Conservation (phyloP, 1,140 invertebrate genomes). For the Panagrolaimus sp. region DNA sequence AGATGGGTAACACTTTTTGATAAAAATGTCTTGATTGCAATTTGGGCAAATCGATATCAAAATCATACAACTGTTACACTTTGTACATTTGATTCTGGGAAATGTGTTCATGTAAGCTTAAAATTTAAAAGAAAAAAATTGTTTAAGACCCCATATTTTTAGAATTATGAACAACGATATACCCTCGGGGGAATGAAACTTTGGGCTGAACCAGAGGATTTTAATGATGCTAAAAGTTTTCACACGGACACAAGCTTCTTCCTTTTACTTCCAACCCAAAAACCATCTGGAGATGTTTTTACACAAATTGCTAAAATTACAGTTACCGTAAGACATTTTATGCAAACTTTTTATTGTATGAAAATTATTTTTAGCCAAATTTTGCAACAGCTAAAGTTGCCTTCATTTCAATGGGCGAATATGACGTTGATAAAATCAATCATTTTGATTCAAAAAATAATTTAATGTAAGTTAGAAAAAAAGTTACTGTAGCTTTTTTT, state of each 20-base stretch:
- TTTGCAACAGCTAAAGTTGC: constrained; percentile 15
- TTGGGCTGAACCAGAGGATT: constrained; percentile 38
- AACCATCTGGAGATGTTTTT: constrained; percentile 41
- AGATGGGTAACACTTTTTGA: constrained; percentile 43
- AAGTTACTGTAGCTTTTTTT: constrained; percentile 2
- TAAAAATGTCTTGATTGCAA: constrained; percentile 42
- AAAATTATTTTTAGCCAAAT: constrained; percentile 22
- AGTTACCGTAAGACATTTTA: constrained; percentile 22
- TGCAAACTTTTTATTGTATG: constrained; percentile 13
- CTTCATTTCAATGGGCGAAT: constrained; percentile 42
- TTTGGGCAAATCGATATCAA: constrained; percentile 55
- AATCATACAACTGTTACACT: constrained; percentile 38
- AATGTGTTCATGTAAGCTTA: constrained; percentile 35
- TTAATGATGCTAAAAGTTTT: constrained; percentile 8
- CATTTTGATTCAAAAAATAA: constrained; percentile 32
- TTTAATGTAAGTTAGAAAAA: constrained; percentile 35
- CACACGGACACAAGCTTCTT: constrained; percentile 32
- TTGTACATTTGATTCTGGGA: constrained; percentile 37
- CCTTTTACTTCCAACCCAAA: constrained; percentile 39
- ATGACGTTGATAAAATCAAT: constrained; percentile 45
- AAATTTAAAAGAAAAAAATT: constrained; percentile 1
- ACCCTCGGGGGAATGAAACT: constrained; percentile 32
- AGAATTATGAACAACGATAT: constrained; percentile 38
- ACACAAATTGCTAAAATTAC: constrained; percentile 37
- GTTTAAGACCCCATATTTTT: constrained; percentile 9